Conservation (phyloP, 2,797 vertebrate genomes). For the Cuculus canorus region DNA sequence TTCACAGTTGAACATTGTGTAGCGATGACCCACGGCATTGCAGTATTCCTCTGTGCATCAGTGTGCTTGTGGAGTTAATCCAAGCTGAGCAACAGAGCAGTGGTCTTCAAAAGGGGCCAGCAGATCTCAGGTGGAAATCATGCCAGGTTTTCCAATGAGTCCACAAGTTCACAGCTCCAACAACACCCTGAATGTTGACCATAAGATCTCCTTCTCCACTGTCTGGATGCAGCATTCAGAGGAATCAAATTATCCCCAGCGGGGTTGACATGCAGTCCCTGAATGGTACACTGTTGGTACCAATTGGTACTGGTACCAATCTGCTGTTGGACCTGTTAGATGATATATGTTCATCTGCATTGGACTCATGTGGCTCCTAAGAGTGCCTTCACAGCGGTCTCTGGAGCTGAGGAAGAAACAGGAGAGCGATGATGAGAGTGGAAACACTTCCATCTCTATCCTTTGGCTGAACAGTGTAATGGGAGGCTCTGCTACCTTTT, state of each 20-base stretch:
- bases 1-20: background rate
- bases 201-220: background rate
- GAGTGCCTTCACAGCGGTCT: background rate
- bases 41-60: background rate
- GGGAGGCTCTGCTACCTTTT: background rate
- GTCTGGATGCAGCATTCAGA: fast-evolving
- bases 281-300: background rate
- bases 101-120: background rate
- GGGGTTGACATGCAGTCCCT: fast-evolving
- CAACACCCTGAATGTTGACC: background rate
- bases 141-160: background rate
- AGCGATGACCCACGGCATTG: background rate
- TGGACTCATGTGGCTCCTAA: fast-evolving
- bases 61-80: background rate
- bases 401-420: background rate
- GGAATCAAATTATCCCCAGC: background rate
- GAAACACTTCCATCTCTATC: background rate
- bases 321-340: background rate
- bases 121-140: background rate
- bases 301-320: too few species aligned
- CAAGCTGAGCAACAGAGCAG: background rate
- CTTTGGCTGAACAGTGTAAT: fast-evolving
- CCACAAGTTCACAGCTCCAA: background rate
- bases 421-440: background rate
- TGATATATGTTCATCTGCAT: fast-evolving